Evolutionary conservation across 2,797 vertebrate genomes (phyloP).

Genomic region (Acanthis flammea): DNA sequence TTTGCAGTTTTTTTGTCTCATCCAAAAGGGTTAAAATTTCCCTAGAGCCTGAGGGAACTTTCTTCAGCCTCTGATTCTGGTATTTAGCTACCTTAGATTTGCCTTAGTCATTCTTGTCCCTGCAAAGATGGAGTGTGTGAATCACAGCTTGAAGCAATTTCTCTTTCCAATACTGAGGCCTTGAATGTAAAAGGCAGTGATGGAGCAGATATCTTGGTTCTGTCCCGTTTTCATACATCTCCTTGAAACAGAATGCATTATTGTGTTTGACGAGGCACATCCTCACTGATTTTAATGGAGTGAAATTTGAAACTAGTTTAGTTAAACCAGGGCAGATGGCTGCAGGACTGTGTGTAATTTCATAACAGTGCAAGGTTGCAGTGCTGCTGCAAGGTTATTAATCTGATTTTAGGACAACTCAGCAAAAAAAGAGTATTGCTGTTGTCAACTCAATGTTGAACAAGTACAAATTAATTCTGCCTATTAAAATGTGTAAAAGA

Average conservation of each 20-base stretch:
- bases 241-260: not conserved
- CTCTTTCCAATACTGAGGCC: not conserved
- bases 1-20: not conserved
- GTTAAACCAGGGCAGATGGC: not conserved
- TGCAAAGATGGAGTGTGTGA: not conserved
- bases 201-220: not conserved
- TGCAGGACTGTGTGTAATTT: not conserved
- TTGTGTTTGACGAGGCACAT: not conserved
- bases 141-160: not conserved
- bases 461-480: not conserved
- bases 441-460: not conserved
- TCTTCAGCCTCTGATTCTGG: not conserved
- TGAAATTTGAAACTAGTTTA: constrained; percentile 17
- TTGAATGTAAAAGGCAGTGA: not conserved
- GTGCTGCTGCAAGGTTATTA: not conserved
- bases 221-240: not conserved
- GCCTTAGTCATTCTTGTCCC: not conserved
- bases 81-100: not conserved
- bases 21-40: not conserved
- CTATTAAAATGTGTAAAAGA: not conserved
- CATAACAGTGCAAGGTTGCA: not conserved
- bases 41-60: not conserved
- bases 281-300: not conserved
- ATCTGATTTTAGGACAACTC: not conserved
- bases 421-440: not conserved